phyloP scores from a whole-genome alignment of 2,113 vertebrate species.

The Electrona antarctica region DNA sequence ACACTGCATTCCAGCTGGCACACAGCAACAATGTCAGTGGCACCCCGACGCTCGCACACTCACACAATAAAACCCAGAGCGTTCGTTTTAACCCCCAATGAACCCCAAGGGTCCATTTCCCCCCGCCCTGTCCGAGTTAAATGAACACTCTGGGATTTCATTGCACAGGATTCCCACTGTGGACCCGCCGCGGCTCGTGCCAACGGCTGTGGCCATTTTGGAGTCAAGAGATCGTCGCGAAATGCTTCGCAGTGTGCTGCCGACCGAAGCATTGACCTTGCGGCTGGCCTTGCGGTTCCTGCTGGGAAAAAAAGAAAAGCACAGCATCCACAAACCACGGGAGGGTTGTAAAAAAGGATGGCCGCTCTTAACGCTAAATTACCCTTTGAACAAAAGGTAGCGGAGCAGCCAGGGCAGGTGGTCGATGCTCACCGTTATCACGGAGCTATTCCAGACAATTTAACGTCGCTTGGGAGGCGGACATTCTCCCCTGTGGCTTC shows the following conservation, averaged over 20 bases:
- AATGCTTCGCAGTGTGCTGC: not conserved
- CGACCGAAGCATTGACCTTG: constrained; percentile 45
- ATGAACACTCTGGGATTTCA: too few relatives aligned
- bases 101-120: not conserved
- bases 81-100: not conserved
- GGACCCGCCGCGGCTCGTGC: not conserved
- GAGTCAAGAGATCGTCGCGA: constrained; percentile 7
- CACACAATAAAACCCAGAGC: not conserved
- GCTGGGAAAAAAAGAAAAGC: constrained; percentile 1
- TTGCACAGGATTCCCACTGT: not conserved
- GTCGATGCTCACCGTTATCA: constrained; percentile 40
- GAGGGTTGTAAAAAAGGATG: constrained; percentile 40
- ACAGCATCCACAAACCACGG: constrained; percentile 38
- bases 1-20: too few relatives aligned
- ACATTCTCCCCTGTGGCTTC: constrained; percentile 1
- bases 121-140: too few relatives aligned
- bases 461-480: constrained; percentile 40
- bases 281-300: constrained; percentile 6
- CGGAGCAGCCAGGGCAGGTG: constrained; percentile 20
- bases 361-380: constrained; percentile 49
- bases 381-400: constrained; percentile 50
- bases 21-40: too few relatives aligned
- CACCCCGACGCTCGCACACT: not conserved
- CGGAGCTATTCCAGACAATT: constrained; percentile 61
- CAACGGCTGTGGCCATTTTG: constrained; percentile 17